Evolutionary conservation across 2,797 vertebrate genomes (phyloP).

Genomic region (Hylomyscus alleni): DNA sequence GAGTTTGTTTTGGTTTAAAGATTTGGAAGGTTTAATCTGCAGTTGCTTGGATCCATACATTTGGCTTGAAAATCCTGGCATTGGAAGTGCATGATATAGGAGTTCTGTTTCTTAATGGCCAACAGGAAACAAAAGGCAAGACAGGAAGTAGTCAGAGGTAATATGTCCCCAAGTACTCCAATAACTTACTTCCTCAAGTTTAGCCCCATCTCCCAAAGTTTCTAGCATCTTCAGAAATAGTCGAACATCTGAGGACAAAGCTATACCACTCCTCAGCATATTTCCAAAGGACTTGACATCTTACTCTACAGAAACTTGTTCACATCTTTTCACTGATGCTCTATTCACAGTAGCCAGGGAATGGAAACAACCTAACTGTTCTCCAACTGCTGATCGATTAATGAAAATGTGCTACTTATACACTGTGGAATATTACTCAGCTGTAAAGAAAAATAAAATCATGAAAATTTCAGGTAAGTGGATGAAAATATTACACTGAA

Average conservation of each 20-base stretch:
- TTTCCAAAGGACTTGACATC: not conserved
- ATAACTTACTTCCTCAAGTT: not conserved
- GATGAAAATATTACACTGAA: not conserved
- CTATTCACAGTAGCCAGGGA: not conserved
- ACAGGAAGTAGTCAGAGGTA: not conserved
- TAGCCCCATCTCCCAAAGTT: not conserved
- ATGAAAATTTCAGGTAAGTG: not conserved
- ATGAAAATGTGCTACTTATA: not conserved
- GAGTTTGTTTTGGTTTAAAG: not conserved
- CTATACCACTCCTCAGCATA: not conserved
- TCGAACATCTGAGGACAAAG: not conserved
- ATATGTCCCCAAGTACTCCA: not conserved
- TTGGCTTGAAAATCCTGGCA: not conserved
- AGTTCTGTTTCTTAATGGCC: not conserved
- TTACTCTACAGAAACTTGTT: not conserved
- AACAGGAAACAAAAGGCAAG: not conserved
- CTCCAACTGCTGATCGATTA: not conserved
- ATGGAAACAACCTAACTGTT: not conserved
- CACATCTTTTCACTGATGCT: not conserved
- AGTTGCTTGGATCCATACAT: too few relatives aligned
- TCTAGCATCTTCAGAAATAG: not conserved
- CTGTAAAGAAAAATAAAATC: not conserved
- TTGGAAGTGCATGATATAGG: not conserved
- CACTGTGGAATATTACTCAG: not conserved
- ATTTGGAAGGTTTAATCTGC: not conserved